Percentiles rank a stretch among this genome's conserved stretches.
These are phyloP conservation scores for Liodrosophila aerea DNA, from an alignment of 2,888 invertebrate genomes.

Conservation along the genomic window DNA sequence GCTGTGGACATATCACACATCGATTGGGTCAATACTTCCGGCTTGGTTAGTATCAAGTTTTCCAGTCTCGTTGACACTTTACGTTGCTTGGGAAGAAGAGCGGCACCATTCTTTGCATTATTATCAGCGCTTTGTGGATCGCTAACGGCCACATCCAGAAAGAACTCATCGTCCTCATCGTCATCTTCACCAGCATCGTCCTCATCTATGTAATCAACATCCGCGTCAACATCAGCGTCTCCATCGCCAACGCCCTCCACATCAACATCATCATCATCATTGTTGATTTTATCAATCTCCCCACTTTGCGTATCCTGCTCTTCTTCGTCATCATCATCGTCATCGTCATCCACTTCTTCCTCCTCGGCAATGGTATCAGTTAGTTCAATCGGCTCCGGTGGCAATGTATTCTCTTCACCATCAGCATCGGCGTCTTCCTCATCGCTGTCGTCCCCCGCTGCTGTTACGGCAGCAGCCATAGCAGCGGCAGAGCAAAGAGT, in stretches of 20 bases:
- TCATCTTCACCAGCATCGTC: constrained; percentile 72
- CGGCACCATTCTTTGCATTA: constrained; percentile 46
- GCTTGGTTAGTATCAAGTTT: constrained; percentile 79
- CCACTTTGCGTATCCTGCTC: constrained; percentile 75
- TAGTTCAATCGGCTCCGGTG: constrained; percentile 65
- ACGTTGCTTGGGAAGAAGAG: constrained; percentile 68
- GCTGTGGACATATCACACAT: constrained; percentile 79
- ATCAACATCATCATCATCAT: constrained; percentile 55
- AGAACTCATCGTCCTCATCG: constrained; percentile 71
- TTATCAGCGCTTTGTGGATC: constrained; percentile 37
- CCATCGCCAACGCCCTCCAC: constrained; percentile 68
- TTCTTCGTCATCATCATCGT: constrained; percentile 68
- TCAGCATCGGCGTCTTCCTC: constrained; percentile 32
- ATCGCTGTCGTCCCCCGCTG: constrained; percentile 51
- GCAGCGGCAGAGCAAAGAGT: constrained; percentile 79
- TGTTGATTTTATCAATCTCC: constrained; percentile 68
- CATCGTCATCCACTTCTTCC: constrained; percentile 66
- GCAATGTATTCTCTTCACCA: constrained; percentile 63
- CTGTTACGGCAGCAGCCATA: constrained; percentile 73
- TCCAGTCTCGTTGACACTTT: constrained; percentile 79
- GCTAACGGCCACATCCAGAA: constrained; percentile 61
- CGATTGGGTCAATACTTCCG: constrained; percentile 80
- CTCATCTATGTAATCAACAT: constrained; percentile 77
- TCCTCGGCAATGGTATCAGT: constrained; percentile 55
- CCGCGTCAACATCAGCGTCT: constrained; percentile 51